phyloP scores from a whole-genome alignment of 2,888 invertebrate genomes.

The Nephrotoma appendiculata region DNA sequence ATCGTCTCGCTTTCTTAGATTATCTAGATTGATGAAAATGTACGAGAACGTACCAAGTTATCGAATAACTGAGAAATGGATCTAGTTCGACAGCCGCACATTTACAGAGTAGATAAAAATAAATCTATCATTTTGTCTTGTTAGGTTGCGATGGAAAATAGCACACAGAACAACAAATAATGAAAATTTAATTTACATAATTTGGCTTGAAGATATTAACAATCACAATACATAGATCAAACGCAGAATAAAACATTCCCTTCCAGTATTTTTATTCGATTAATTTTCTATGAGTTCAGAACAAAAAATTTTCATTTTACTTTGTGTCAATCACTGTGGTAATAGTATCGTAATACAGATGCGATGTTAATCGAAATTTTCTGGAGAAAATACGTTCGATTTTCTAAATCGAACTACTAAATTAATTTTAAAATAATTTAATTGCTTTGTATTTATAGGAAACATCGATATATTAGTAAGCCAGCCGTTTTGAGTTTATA shows the following conservation, averaged over 20 bases:
- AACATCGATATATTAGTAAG: too few relatives aligned
- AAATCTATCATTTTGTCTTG: neutral
- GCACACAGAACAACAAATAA: neutral
- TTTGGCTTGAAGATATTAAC: neutral
- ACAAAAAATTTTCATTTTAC: neutral
- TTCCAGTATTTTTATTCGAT: neutral
- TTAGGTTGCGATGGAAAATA: neutral
- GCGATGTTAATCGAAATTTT: too few relatives aligned
- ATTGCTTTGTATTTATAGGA: too few relatives aligned
- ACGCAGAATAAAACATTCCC: neutral
- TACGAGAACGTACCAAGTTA: neutral
- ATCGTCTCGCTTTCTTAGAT: neutral
- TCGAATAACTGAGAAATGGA: neutral
- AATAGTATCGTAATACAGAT: too few relatives aligned
- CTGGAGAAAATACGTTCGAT: too few relatives aligned
- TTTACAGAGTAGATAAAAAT: neutral
- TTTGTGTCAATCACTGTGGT: neutral
- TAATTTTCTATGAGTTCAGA: neutral
- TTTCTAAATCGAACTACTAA: too few relatives aligned
- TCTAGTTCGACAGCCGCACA: neutral
- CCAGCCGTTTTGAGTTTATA: too few relatives aligned
- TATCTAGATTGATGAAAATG: neutral
- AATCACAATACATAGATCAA: neutral
- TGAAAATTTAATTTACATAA: neutral
- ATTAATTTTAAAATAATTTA: too few relatives aligned